Base-by-base conservation (phyloP, 2,113 vertebrate species). In the Fulmarus glacialis region DNA sequence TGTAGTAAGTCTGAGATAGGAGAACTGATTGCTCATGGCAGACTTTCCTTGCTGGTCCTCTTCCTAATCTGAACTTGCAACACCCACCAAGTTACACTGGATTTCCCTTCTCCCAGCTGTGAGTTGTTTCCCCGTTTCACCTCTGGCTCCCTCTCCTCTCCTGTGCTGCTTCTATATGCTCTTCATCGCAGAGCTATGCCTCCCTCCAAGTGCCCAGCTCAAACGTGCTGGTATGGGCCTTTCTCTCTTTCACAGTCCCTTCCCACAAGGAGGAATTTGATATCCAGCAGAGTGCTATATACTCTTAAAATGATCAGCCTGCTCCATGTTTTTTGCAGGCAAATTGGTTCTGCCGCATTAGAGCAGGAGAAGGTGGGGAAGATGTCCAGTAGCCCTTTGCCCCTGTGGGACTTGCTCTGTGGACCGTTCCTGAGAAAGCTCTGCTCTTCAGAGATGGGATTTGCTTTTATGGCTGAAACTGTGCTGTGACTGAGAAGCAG, bases 171-270 rank as follows among this genome's bases (percentile, higher is more conserved):
- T 66, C 34, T 21, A 2, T 10, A 19, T 2, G 7, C 14, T 62
- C 42, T 32, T 23, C 36, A 7, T 45, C 2, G 0, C 38, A 3
- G 36, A 15, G 23, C 17, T n/a, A 1, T 17, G 24, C 18, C 43
- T 21, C 56, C 50, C n/a, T 73, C 26, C n/a, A 22, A 48, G 30
- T 4, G 4, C 43, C 26, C n/a, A 32, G 6, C 18, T 64, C 1
- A 1, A 5, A 20, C 0, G 11, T 48, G n/a, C 64, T 43, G n/a
- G 3, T 60, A 3, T 3, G 27, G 59, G 42, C 50, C 27, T 2
- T 30, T 34, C 24, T 36, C 12, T 52, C 26, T 30, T 34, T 32
- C 30, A 14, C 24, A 48, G 27, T 2, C 40, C 59, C 12, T 9
- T 59, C 43, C 70, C 34, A 12, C 11, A 4, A 14, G 34, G 62